Conservation (phyloP, 2,797 vertebrate genomes). For the Geotrypetes seraphini region DNA sequence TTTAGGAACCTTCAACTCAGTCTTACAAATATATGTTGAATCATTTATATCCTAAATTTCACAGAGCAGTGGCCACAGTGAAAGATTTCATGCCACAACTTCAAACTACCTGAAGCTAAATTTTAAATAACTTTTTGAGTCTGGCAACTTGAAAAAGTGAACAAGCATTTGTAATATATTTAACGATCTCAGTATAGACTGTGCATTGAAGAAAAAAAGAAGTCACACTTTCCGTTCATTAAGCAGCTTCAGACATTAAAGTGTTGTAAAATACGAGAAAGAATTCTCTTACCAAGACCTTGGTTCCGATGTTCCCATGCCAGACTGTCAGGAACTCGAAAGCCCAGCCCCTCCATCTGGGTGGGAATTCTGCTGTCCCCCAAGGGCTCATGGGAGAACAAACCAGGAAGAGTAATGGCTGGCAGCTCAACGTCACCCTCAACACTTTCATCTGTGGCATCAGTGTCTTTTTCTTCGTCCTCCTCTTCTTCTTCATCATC, state of each 20-base stretch:
- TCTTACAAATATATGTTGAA: no score
- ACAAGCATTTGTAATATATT: no score
- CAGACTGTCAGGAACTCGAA: conserved; percentile 59
- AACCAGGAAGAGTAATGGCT: conserved; percentile 43
- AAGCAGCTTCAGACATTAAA: no score
- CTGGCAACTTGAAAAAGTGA: no score
- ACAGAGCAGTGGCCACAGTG: no score
- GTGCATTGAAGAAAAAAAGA: neutral
- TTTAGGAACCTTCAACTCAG: no score
- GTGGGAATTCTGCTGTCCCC: conserved; percentile 54
- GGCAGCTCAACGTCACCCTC: conserved; percentile 59
- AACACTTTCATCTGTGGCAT: conserved; percentile 70
- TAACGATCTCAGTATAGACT: no score
- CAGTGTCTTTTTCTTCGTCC: conserved; percentile 65
- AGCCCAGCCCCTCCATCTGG: conserved; percentile 47
- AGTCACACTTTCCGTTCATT: neutral
- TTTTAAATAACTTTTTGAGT: no score
- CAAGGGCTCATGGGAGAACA: conserved; percentile 54
- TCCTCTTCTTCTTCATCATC: conserved; percentile 67
- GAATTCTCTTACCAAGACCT: conserved; percentile 71
- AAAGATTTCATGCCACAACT: no score
- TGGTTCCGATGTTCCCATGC: conserved; percentile 88
- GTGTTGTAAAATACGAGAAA: neutral
- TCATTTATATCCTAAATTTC: no score
- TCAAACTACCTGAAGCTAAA: no score